Conservation (phyloP, 64 coral and sea anemone genomes). For the Hydrozoanthus tunicans region DNA sequence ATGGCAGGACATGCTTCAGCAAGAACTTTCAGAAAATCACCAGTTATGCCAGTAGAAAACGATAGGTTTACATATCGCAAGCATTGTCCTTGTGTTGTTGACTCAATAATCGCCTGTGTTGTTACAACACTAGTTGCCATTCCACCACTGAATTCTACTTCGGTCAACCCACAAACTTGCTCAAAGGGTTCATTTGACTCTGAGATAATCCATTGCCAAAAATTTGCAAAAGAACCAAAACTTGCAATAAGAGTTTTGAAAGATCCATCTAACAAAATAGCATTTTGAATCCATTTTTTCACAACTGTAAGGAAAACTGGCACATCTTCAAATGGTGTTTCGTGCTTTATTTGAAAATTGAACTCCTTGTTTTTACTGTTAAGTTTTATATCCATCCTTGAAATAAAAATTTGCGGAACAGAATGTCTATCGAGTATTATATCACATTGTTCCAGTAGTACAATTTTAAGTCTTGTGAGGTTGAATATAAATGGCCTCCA, state of each 20-base stretch:
- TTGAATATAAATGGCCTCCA: constrained; percentile 20
- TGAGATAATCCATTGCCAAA: constrained; percentile 8
- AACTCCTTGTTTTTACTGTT: not conserved
- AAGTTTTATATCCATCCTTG: constrained; percentile 12
- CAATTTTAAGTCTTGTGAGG: constrained; percentile 19
- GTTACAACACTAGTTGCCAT: not conserved
- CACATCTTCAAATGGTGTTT: not conserved
- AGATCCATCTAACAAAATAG: not conserved
- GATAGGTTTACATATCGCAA: constrained; percentile 35
- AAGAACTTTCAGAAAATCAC: not conserved
- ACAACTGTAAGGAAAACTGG: constrained; percentile 3
- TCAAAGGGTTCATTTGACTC: not conserved
- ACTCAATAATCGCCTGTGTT: not conserved
- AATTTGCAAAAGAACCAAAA: not conserved
- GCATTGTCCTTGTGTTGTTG: not conserved
- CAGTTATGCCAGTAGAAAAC: not conserved
- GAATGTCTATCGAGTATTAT: not conserved
- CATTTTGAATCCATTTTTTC: not conserved
- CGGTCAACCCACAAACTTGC: not conserved
- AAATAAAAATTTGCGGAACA: not conserved
- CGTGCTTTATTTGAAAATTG: not conserved
- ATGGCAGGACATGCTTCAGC: constrained; percentile 8
- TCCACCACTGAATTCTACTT: constrained; percentile 17
- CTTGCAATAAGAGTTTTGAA: not conserved
- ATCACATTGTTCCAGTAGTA: not conserved